These are phyloP conservation scores for Anhinga rufa DNA, from an alignment of 2,113 vertebrate genomes.

Conservation along the genomic window DNA sequence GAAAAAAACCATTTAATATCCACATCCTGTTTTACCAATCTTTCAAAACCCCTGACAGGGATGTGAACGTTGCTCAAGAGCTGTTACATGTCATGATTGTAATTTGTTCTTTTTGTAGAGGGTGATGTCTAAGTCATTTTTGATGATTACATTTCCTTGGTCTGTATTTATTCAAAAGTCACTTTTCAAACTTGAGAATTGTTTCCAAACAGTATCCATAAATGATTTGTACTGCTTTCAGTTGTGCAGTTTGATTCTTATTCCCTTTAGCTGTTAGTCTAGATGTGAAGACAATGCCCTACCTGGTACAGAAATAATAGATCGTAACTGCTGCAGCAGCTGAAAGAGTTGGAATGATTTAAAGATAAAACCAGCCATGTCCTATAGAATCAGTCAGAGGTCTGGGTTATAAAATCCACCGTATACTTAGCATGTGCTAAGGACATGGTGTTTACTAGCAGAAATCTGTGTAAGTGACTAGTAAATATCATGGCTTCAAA, in stretches of 20 bases:
- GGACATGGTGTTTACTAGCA: not conserved
- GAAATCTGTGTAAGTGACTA: not conserved
- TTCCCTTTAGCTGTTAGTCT: not conserved
- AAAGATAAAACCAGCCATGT: not conserved
- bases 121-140: not conserved
- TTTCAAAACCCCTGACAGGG: constrained; percentile 3
- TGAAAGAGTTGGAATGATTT: not conserved
- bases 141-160: constrained; percentile 14
- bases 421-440: not conserved
- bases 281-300: not conserved
- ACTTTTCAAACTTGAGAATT: constrained; percentile 35
- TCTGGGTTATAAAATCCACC: not conserved
- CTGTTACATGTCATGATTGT: not conserved
- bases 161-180: not conserved
- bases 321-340: not conserved
- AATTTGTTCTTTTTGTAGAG: constrained; percentile 49
- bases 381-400: not conserved
- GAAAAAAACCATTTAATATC: not conserved
- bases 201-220: constrained; percentile 31
- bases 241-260: not conserved
- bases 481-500: not conserved
- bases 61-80: not conserved
- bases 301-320: not conserved
- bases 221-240: constrained; percentile 26
- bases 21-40: not conserved